Conservation (phyloP, 2,113 vertebrate genomes). For the Indicator maculatus region DNA sequence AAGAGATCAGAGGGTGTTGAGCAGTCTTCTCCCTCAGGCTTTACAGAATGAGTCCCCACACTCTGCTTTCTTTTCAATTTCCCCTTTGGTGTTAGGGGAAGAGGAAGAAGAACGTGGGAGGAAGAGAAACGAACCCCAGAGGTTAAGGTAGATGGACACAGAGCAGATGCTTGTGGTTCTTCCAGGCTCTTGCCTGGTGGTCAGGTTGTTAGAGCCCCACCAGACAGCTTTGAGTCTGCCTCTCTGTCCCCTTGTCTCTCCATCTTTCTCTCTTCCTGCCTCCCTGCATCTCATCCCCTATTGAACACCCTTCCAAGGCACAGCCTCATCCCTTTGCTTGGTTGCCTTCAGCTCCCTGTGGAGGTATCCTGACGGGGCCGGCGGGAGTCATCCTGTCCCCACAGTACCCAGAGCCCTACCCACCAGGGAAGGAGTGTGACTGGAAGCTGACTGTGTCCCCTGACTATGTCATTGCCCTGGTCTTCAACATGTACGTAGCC, state of each 20-base stretch:
- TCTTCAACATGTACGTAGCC: slow-evolving; percentile 88
- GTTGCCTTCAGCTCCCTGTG: slow-evolving; percentile 87
- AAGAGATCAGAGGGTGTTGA: not conserved
- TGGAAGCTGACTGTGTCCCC: slow-evolving; percentile 91
- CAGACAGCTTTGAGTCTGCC: not conserved
- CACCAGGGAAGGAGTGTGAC: slow-evolving; percentile 94
- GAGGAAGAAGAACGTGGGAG: not conserved
- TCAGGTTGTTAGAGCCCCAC: too few relatives aligned
- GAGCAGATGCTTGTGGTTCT: not conserved
- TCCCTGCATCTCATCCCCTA: fast-evolving
- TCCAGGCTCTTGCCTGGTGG: not conserved
- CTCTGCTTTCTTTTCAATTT: not conserved
- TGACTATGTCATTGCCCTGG: slow-evolving; percentile 93
- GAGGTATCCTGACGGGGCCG: slow-evolving; percentile 89
- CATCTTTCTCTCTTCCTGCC: not conserved
- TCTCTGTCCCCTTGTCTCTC: not conserved
- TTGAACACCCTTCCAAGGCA: not conserved
- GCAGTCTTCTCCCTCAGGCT: not conserved
- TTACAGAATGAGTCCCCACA: not conserved
- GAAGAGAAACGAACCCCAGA: not conserved
- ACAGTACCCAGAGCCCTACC: slow-evolving; percentile 93
- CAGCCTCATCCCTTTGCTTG: not conserved
- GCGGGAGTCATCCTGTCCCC: slow-evolving; percentile 94
- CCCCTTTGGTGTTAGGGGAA: not conserved
- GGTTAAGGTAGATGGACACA: not conserved